phyloP scores from a whole-genome alignment of 2,113 vertebrate species.

The Aramus guarauna region DNA sequence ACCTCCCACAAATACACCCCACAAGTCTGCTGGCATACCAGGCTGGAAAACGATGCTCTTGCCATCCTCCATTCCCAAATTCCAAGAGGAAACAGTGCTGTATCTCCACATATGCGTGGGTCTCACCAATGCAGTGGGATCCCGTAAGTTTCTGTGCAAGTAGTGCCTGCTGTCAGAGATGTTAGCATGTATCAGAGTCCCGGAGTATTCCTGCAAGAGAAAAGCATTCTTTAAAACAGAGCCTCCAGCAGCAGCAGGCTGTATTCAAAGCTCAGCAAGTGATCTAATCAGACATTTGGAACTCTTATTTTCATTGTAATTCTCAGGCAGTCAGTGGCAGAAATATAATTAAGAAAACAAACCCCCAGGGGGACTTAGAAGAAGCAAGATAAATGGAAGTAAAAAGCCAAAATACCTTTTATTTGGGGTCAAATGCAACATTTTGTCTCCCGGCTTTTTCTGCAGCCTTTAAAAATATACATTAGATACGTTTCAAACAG shows the following conservation, averaged over 20 bases:
- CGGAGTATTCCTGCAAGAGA: neutral
- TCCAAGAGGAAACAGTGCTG: neutral
- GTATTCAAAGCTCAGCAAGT: neutral
- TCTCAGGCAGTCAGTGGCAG: neutral
- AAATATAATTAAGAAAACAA: neutral
- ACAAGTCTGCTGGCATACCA: neutral
- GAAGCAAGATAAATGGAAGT: neutral
- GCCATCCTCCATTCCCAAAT: neutral
- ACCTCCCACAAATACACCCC: neutral
- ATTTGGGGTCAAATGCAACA: neutral
- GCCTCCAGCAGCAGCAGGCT: neutral
- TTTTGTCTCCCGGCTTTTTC: neutral
- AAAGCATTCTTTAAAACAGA: neutral
- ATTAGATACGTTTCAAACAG: neutral
- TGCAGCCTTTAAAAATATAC: neutral
- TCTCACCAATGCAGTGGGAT: neutral
- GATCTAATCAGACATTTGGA: neutral
- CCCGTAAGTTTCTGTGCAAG: neutral
- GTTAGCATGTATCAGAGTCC: neutral
- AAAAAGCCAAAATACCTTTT: neutral
- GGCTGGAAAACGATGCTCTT: neutral
- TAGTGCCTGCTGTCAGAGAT: neutral
- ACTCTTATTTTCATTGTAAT: neutral
- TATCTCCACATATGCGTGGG: rapidly evolving
- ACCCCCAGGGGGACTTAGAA: neutral